Percentiles rank a stretch among this genome's conserved stretches.
phyloP scores from a whole-genome alignment of 2,888 invertebrate genomes.

The Cynaeus angustus region DNA sequence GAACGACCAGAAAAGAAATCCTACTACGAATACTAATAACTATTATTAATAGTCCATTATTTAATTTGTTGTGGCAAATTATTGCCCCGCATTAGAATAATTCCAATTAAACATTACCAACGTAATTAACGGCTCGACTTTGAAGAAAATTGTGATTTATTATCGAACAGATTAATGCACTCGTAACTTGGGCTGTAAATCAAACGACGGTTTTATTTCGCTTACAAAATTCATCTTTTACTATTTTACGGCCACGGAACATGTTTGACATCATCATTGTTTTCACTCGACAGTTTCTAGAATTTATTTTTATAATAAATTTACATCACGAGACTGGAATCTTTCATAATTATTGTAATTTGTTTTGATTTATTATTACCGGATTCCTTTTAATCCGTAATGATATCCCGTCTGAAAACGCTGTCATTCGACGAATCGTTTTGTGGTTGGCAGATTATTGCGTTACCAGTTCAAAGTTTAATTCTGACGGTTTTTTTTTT shows the following conservation, averaged over 20 bases:
- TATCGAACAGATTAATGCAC: constrained; percentile 28
- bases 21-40: constrained; percentile 10
- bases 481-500: no score
- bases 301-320: constrained; percentile 21
- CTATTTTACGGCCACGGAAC: no score
- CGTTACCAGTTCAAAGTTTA: no score
- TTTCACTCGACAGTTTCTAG: constrained; percentile 2
- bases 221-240: neutral
- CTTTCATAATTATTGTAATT: constrained; percentile 19
- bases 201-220: constrained; percentile 32
- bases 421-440: constrained; percentile 2
- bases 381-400: constrained; percentile 19
- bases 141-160: constrained; percentile 39
- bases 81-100: constrained; percentile 44
- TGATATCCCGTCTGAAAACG: constrained; percentile 16
- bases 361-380: constrained; percentile 25
- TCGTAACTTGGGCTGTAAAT: constrained; percentile 32
- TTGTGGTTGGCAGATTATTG: no score
- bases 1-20: constrained; percentile 11
- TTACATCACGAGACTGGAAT: constrained; percentile 16
- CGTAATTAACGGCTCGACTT: constrained; percentile 40
- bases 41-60: constrained; percentile 38
- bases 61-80: constrained; percentile 49
- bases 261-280: constrained; percentile 6
- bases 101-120: constrained; percentile 45